Evolutionary conservation across 2,888 invertebrate species (phyloP).

Genomic region (Salpingus planirostris): DNA sequence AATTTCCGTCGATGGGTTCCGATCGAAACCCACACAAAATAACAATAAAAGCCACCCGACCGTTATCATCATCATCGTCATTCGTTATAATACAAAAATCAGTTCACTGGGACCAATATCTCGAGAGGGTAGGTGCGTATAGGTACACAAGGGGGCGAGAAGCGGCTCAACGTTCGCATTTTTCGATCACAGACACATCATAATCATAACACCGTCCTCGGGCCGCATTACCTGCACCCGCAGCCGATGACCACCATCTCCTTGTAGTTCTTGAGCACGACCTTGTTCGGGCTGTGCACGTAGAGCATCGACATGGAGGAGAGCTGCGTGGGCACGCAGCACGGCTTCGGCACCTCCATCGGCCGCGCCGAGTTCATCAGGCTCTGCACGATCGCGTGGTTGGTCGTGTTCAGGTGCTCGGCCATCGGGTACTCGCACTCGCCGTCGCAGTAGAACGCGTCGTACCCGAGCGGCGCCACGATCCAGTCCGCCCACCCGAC

Average conservation of each 20-base stretch:
- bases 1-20: neutral
- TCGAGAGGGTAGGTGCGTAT: too few species aligned
- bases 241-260: slow-evolving; percentile 98
- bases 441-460: slow-evolving; percentile 93
- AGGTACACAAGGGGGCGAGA: too few species aligned
- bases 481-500: slow-evolving; percentile 99
- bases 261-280: slow-evolving; percentile 96
- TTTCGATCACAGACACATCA: slow-evolving; percentile 16
- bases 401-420: slow-evolving; percentile 92
- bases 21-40: too few species aligned
- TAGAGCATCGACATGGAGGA: slow-evolving; percentile 94
- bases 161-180: neutral
- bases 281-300: slow-evolving; percentile 89
- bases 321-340: slow-evolving; percentile 94
- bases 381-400: slow-evolving; percentile 97
- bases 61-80: too few species aligned
- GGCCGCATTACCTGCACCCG: slow-evolving; percentile 74
- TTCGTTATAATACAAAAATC: neutral
- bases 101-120: slow-evolving; percentile 19
- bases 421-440: slow-evolving; percentile 91
- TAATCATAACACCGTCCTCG: slow-evolving; percentile 10
- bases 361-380: slow-evolving; percentile 91
- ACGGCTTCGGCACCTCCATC: slow-evolving; percentile 81
- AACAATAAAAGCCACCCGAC: too few species aligned
- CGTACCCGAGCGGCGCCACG: slow-evolving; percentile 91